Conservation (phyloP, 53 echinoderm and acorn worm species). For the Astropecten irregularis region DNA sequence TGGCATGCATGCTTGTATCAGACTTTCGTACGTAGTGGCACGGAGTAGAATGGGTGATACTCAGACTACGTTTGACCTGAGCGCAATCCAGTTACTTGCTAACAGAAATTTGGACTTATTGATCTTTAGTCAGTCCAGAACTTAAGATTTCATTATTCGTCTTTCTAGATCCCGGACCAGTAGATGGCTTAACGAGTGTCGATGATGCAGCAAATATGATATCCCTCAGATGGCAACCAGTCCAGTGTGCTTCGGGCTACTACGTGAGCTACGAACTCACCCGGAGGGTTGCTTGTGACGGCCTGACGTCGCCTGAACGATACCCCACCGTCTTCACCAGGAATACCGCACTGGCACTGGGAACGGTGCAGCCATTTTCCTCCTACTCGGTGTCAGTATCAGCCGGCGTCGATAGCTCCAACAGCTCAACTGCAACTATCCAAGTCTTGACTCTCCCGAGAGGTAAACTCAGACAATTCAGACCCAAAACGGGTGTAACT, state of each 20-base stretch:
- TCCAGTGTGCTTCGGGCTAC: constrained; percentile 11
- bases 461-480: neutral
- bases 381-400: neutral
- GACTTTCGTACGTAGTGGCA: too few relatives aligned
- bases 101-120: too few relatives aligned
- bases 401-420: neutral
- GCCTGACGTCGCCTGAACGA: neutral
- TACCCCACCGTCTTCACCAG: neutral
- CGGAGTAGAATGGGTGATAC: too few relatives aligned
- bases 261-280: constrained; percentile 1
- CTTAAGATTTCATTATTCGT: too few relatives aligned
- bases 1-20: too few relatives aligned
- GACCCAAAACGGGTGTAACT: too few relatives aligned
- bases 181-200: neutral
- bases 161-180: neutral
- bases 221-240: constrained; percentile 1
- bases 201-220: neutral
- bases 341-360: neutral
- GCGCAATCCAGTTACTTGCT: too few relatives aligned
- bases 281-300: neutral
- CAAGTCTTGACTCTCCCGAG: neutral
- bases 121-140: too few relatives aligned
- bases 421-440: neutral
- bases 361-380: neutral
- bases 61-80: too few relatives aligned